A percentile compares a stretch with the other conserved stretches of the same genome.
phyloP scores from a whole-genome alignment of 2,113 vertebrate species.

The Conger conger region DNA sequence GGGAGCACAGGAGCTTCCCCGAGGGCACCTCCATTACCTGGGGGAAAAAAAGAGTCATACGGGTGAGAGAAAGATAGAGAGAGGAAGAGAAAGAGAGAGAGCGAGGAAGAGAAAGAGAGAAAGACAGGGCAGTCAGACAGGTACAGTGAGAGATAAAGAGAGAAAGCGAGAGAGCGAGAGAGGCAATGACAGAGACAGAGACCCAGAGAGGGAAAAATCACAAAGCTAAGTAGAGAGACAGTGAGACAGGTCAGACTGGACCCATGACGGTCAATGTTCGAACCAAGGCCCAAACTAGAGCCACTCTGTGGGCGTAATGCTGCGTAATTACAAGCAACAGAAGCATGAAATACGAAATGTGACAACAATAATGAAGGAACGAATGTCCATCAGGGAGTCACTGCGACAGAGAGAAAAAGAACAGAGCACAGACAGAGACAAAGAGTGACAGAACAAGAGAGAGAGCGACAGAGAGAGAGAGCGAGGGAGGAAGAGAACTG shows the following conservation, averaged over 20 bases:
- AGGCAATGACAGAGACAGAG: background rate
- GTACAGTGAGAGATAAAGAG: background rate
- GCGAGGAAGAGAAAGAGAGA: background rate
- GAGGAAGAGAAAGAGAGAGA: background rate
- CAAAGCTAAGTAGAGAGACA: background rate
- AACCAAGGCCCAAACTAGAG: background rate
- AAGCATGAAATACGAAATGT: background rate
- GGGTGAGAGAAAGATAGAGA: background rate
- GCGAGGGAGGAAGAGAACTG: conserved; percentile 23
- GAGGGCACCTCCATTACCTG: conserved; percentile 83
- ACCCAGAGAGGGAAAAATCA: background rate
- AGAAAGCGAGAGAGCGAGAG: too few species aligned
- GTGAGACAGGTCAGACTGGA: background rate
- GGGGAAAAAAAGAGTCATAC: conserved; percentile 29
- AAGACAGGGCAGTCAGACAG: background rate
- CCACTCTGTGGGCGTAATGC: background rate
- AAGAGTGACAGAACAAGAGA: background rate
- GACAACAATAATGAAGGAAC: background rate
- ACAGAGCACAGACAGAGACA: background rate
- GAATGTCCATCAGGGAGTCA: background rate
- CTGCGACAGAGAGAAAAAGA: background rate
- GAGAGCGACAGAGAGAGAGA: background rate
- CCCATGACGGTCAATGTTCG: background rate
- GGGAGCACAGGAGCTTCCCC: conserved; percentile 68
- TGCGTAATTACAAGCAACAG: background rate